These are phyloP conservation scores for Kryptopterus vitreolus DNA, from an alignment of 2,797 vertebrate genomes.

Conservation along the genomic window DNA sequence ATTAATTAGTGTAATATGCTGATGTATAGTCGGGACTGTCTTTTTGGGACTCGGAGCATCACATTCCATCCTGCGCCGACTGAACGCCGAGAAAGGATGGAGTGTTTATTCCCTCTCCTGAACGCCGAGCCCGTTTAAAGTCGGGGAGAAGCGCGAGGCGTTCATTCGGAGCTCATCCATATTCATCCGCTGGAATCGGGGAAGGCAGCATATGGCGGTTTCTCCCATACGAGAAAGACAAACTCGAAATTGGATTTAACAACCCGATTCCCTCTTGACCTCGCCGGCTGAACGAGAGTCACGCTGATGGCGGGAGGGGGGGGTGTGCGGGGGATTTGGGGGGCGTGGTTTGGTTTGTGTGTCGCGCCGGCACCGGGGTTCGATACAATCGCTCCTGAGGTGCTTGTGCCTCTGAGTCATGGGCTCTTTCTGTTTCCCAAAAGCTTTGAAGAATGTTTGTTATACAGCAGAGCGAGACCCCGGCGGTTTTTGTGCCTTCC, in stretches of 20 bases:
- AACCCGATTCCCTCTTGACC: constrained; percentile 76
- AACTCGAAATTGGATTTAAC: constrained; percentile 81
- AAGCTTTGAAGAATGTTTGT: neutral
- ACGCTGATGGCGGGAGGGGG: constrained; percentile 61
- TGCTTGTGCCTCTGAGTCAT: constrained; percentile 1
- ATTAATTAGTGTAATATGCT: constrained; percentile 2
- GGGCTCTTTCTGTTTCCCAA: constrained; percentile 15
- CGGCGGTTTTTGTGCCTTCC: constrained; percentile 4
- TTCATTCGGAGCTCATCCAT: constrained; percentile 71
- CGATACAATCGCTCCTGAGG: constrained; percentile 30
- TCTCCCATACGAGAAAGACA: constrained; percentile 69
- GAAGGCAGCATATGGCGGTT: constrained; percentile 77
- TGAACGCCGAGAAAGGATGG: constrained; percentile 17
- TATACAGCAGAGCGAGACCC: neutral
- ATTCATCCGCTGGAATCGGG: constrained; percentile 75
- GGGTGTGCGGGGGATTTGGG: constrained; percentile 45
- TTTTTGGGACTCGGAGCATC: neutral
- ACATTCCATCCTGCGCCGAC: neutral
- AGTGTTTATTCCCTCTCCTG: constrained; percentile 52
- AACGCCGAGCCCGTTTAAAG: constrained; percentile 2
- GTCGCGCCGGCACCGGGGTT: constrained; percentile 42
- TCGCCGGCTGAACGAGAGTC: constrained; percentile 74
- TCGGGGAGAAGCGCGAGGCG: constrained; percentile 19
- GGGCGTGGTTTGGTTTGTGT: too few relatives aligned
- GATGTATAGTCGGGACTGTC: neutral